phyloP scores from a whole-genome alignment of 2,113 vertebrate species.

The Athene noctua region DNA sequence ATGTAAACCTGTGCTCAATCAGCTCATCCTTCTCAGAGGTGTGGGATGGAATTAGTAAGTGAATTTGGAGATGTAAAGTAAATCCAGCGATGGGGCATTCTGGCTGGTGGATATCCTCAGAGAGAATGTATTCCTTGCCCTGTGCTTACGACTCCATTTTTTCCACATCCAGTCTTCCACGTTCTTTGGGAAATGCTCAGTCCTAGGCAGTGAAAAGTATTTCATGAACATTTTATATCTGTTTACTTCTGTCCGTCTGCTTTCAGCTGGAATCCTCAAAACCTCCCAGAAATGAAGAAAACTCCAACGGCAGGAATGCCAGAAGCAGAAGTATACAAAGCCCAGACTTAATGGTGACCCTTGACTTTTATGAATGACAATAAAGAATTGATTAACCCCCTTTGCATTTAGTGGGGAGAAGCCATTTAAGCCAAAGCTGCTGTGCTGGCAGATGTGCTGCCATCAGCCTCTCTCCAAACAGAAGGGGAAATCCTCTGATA shows the following conservation, averaged over 20 bases:
- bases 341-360: not conserved
- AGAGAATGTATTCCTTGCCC: not conserved
- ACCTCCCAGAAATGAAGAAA: not conserved
- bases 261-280: not conserved
- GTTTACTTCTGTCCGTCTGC: not conserved
- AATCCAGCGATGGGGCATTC: not conserved
- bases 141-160: not conserved
- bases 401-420: not conserved
- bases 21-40: not conserved
- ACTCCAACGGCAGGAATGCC: not conserved
- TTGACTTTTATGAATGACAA: not conserved
- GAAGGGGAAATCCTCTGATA: too few species aligned
- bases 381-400: not conserved
- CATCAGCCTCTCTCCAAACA: not conserved
- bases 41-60: not conserved
- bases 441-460: not conserved
- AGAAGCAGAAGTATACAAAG: not conserved
- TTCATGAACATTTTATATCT: not conserved
- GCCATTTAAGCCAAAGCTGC: rapidly evolving
- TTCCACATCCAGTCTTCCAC: not conserved
- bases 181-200: not conserved
- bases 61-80: not conserved
- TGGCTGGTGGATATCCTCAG: not conserved
- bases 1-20: not conserved
- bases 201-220: not conserved